A percentile compares a stretch with the other conserved stretches of the same genome.
Conservation (phyloP, 2,888 invertebrate genomes). For the Lumbricus terrestris region DNA sequence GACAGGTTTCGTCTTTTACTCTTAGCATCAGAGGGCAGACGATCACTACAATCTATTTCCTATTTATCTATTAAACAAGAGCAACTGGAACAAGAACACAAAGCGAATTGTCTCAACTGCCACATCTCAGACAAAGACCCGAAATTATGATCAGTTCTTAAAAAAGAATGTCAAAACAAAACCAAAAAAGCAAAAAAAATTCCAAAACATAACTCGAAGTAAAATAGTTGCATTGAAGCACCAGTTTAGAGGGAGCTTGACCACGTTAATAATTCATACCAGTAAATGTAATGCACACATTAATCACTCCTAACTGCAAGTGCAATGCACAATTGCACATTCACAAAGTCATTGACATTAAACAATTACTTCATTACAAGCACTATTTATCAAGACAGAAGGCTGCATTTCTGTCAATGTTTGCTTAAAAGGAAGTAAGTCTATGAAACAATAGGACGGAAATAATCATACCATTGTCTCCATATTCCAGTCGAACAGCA, state of each 20-base stretch:
- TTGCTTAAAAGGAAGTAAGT: not conserved
- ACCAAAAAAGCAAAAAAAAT: not conserved
- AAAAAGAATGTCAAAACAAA: not conserved
- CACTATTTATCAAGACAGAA: not conserved
- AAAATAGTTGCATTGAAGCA: not conserved
- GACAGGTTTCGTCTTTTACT: too few species aligned
- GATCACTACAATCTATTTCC: not conserved
- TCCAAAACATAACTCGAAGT: not conserved
- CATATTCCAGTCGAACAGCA: slow-evolving; percentile 80
- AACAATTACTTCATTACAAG: not conserved
- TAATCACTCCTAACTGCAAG: not conserved
- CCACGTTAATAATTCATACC: too few species aligned
- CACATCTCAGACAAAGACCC: not conserved
- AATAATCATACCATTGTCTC: slow-evolving; percentile 66
- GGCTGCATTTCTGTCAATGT: not conserved
- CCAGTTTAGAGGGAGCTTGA: too few species aligned
- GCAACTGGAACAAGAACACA: not conserved
- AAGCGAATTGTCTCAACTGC: not conserved
- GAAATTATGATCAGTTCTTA: not conserved
- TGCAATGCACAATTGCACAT: not conserved
- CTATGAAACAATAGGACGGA: not conserved
- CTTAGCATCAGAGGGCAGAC: too few species aligned
- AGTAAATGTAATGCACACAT: too few species aligned
- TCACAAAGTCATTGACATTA: not conserved
- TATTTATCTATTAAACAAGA: not conserved